Conservation (phyloP, 2,113 vertebrate species). For the Taurulus bubalis region DNA sequence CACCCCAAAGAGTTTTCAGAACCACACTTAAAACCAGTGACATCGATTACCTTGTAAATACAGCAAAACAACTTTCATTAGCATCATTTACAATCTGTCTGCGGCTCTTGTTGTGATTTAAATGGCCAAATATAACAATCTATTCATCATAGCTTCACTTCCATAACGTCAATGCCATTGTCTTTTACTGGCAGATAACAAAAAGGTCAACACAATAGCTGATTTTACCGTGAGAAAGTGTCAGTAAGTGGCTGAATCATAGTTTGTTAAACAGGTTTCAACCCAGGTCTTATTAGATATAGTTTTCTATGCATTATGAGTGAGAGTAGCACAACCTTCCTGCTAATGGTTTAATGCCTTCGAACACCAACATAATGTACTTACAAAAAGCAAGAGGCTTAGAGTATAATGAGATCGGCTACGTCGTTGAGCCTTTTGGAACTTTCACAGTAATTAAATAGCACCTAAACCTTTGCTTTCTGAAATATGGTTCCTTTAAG, state of each 20-base stretch:
- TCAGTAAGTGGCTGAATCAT: slow-evolving; percentile 11
- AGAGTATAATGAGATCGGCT: neutral
- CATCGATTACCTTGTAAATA: slow-evolving; percentile 5
- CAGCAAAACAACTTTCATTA: neutral
- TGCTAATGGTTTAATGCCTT: neutral
- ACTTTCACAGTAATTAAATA: neutral
- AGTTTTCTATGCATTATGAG: neutral
- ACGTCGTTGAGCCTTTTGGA: neutral
- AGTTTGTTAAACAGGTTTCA: slow-evolving; percentile 7
- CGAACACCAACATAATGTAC: neutral
- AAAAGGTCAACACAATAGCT: slow-evolving; percentile 38
- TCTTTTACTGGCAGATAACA: slow-evolving; percentile 35
- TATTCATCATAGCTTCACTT: slow-evolving; percentile 22
- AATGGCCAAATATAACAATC: slow-evolving; percentile 10
- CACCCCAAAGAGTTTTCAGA: neutral
- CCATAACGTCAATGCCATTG: slow-evolving; percentile 32
- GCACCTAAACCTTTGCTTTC: neutral
- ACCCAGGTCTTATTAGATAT: neutral
- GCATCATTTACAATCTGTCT: neutral
- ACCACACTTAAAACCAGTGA: neutral
- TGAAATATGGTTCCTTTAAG: too few relatives aligned
- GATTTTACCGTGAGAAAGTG: slow-evolving; percentile 27
- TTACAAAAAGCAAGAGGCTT: neutral
- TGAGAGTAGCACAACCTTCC: neutral
- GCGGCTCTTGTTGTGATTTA: slow-evolving; percentile 1